Conservation (phyloP, 2,888 invertebrate genomes). For the Barypeithes pellucidus region DNA sequence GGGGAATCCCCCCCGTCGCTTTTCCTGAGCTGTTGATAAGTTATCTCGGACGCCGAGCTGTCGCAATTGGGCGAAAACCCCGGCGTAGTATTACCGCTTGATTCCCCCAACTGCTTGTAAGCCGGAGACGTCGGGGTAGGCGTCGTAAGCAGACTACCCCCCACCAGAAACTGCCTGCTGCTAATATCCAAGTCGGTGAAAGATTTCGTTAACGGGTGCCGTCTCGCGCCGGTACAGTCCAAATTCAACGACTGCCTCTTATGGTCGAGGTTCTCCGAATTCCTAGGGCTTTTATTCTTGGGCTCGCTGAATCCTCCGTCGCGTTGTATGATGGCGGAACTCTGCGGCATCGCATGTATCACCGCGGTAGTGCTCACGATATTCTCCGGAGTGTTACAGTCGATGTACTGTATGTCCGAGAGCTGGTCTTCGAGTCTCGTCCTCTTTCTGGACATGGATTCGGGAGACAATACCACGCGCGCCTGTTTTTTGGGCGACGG, state of each 20-base stretch:
- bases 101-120: slow-evolving; percentile 66
- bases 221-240: slow-evolving; percentile 57
- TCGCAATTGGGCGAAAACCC: slow-evolving; percentile 64
- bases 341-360: slow-evolving; percentile 63
- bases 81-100: slow-evolving; percentile 66
- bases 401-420: slow-evolving; percentile 86
- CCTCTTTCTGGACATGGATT: slow-evolving; percentile 76
- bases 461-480: slow-evolving; percentile 72
- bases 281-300: slow-evolving; percentile 67
- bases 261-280: slow-evolving; percentile 63
- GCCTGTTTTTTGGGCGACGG: slow-evolving; percentile 78
- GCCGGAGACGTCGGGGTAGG: slow-evolving; percentile 67
- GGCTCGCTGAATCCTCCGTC: slow-evolving; percentile 65
- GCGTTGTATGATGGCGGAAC: slow-evolving; percentile 34
- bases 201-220: slow-evolving; percentile 63
- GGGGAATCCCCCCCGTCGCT: slow-evolving; percentile 51
- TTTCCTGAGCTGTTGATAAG: slow-evolving; percentile 56
- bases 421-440: slow-evolving; percentile 85
- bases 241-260: slow-evolving; percentile 68
- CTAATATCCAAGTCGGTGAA: slow-evolving; percentile 66
- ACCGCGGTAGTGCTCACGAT: slow-evolving; percentile 67
- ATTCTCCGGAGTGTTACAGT: slow-evolving; percentile 84
- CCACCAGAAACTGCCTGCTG: slow-evolving; percentile 59
- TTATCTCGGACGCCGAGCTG: slow-evolving; percentile 57
- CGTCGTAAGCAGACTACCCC: slow-evolving; percentile 62